Percentiles rank a stretch among this genome's conserved stretches.
Conservation (phyloP, 2,888 invertebrate species). For the Labia minor region DNA sequence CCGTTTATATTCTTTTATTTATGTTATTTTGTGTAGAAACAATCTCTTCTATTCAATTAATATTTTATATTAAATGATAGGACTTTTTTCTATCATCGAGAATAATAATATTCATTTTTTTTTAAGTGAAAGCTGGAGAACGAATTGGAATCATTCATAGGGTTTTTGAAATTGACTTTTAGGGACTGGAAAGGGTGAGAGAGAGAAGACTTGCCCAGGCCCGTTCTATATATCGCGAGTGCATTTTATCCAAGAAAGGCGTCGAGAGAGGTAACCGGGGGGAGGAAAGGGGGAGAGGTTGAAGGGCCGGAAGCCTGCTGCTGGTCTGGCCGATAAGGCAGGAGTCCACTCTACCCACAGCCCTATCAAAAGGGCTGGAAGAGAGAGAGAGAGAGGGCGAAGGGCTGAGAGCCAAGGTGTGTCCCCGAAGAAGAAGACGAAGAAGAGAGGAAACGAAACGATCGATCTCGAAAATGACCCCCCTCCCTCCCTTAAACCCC, state of each 20-base stretch:
- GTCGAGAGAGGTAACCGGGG: too few relatives aligned
- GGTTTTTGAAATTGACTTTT: constrained; percentile 4
- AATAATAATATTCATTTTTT: constrained; percentile 13
- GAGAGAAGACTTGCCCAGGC: constrained; percentile 2
- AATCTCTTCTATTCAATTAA: too few relatives aligned
- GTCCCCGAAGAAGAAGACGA: neutral
- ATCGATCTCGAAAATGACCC: constrained; percentile 4
- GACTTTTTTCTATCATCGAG: too few relatives aligned
- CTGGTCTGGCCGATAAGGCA: constrained; percentile 13
- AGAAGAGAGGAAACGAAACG: constrained; percentile 13
- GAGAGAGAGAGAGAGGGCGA: neutral
- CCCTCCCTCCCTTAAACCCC: neutral
- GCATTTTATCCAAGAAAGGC: neutral
- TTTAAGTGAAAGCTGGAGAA: neutral
- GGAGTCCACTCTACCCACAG: neutral
- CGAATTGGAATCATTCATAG: constrained; percentile 7
- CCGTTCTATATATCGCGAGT: constrained; percentile 5
- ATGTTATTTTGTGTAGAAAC: too few relatives aligned
- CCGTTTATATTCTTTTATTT: too few relatives aligned
- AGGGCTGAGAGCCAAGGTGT: neutral
- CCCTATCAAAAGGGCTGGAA: neutral
- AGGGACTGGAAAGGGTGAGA: neutral
- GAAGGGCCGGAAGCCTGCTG: constrained; percentile 13
- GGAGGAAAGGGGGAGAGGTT: neutral
- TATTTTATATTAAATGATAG: too few relatives aligned